These are phyloP conservation scores for Lysandra bellargus DNA, from an alignment of 2,888 invertebrate genomes.

Conservation along the genomic window DNA sequence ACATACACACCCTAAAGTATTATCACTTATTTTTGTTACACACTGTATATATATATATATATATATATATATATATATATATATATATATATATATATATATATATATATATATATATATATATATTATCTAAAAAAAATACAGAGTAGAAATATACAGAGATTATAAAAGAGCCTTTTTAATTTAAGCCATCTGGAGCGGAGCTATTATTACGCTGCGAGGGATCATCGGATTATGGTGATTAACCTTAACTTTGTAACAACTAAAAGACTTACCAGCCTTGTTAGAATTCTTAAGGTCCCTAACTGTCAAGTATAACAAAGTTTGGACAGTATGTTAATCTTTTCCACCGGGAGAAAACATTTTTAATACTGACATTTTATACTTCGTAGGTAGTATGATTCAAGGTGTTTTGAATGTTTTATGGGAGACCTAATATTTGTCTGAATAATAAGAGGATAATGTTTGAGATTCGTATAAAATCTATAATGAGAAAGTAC, in stretches of 20 bases:
- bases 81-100: too few species aligned
- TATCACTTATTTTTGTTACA: too few species aligned
- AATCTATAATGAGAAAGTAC: too few species aligned
- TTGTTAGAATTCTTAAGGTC: constrained; percentile 26
- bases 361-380: constrained; percentile 1
- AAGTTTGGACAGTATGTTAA: constrained; percentile 22
- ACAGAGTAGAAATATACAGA: neutral
- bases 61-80: too few species aligned
- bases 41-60: too few species aligned
- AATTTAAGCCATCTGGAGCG: constrained; percentile 28
- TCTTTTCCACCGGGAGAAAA: constrained; percentile 24
- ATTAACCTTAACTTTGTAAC: constrained; percentile 31
- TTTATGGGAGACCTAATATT: neutral
- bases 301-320: constrained; percentile 27
- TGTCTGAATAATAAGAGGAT: too few species aligned
- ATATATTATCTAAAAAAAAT: neutral
- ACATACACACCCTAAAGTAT: too few species aligned
- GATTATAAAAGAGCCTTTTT: constrained; percentile 29
- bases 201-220: constrained; percentile 27
- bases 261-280: constrained; percentile 22
- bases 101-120: too few species aligned
- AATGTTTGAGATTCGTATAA: too few species aligned
- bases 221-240: constrained; percentile 28
- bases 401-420: neutral
- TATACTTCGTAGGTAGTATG: neutral